Percentiles rank a stretch among this genome's conserved stretches.
Conservation (phyloP, 2,797 vertebrate species). For the Parauchenoglanis ngamensis region DNA sequence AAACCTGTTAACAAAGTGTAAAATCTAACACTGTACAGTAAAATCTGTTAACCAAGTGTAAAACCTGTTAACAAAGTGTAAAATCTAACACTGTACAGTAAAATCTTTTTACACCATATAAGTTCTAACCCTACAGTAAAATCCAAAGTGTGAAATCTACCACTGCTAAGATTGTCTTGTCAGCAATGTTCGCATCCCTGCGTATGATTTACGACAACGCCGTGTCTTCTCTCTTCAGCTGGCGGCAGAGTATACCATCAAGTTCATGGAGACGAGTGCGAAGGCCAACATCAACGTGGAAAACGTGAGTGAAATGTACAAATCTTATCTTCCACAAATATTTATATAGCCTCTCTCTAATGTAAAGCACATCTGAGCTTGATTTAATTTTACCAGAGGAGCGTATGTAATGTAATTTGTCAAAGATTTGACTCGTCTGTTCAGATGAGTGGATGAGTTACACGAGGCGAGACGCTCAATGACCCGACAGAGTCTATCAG, state of each 20-base stretch:
- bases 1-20: not conserved
- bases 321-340: not conserved
- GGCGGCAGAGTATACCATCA: constrained; percentile 92
- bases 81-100: not conserved
- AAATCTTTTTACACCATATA: not conserved
- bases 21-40: not conserved
- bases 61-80: not conserved
- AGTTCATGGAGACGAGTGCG: constrained; percentile 99
- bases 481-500: not conserved
- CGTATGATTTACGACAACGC: not conserved
- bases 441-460: not conserved
- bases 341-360: too few species aligned
- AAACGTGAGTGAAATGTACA: constrained; percentile 78
- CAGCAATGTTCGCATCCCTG: not conserved
- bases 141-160: not conserved
- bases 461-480: too few species aligned
- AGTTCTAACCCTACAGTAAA: not conserved
- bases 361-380: not conserved
- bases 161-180: not conserved
- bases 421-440: not conserved
- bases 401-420: not conserved
- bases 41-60: not conserved
- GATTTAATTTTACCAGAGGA: not conserved
- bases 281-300: constrained; percentile 99
- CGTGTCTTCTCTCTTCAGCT: constrained; percentile 71